These are phyloP conservation scores for Puntigrus tetrazona DNA, from an alignment of 2,113 vertebrate species.

Conservation along the genomic window DNA sequence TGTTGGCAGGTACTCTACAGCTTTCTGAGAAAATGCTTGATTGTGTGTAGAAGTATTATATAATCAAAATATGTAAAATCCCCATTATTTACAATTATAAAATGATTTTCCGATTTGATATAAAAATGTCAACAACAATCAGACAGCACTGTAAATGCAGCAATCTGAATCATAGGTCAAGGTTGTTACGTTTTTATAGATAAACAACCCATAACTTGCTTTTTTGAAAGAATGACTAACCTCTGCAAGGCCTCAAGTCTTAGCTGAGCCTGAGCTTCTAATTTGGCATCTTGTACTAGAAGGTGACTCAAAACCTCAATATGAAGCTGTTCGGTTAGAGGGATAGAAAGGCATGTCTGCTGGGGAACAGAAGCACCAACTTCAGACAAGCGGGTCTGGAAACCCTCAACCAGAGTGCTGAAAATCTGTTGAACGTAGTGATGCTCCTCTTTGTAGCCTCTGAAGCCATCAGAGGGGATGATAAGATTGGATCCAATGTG, in stretches of 20 bases:
- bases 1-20: background rate
- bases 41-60: background rate
- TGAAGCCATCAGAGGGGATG: constrained; percentile 63
- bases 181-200: background rate
- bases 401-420: constrained; percentile 68
- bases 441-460: constrained; percentile 65
- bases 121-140: background rate
- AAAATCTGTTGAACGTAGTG: constrained; percentile 59
- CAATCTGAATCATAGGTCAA: background rate
- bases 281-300: constrained; percentile 62
- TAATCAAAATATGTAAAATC: background rate
- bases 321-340: constrained; percentile 70
- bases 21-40: background rate
- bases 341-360: constrained; percentile 66
- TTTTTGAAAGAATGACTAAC: constrained; percentile 54
- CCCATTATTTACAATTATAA: background rate
- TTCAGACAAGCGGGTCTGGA: constrained; percentile 71
- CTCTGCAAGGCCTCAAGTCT: constrained; percentile 68
- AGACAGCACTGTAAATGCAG: background rate
- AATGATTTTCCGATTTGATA: background rate
- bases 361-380: constrained; percentile 70
- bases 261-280: constrained; percentile 74
- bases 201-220: background rate
- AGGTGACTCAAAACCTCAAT: constrained; percentile 75
- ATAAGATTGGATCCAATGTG: constrained; percentile 71